phyloP scores from a whole-genome alignment of 2,113 vertebrate genomes.

The Butorides virescens region DNA sequence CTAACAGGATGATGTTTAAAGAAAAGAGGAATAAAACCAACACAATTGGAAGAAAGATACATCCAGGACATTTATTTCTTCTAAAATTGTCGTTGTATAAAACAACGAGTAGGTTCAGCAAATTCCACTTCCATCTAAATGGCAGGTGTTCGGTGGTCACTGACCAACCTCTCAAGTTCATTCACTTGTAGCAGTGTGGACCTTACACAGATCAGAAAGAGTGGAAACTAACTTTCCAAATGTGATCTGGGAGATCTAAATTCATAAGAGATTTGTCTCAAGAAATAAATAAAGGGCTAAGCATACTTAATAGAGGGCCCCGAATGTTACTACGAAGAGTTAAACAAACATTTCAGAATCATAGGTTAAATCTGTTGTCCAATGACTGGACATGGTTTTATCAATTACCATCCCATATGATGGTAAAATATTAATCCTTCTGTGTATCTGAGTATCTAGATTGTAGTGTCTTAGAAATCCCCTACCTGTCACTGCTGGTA shows the following conservation, averaged over 20 bases:
- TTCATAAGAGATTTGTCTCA: background rate
- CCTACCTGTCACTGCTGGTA: background rate
- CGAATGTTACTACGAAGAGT: background rate
- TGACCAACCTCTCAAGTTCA: background rate
- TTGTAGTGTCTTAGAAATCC: background rate
- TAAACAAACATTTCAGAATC: background rate
- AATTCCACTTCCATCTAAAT: background rate
- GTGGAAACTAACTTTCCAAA: background rate
- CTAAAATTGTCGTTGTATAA: background rate
- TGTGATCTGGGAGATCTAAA: background rate
- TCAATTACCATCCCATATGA: background rate
- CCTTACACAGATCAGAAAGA: background rate
- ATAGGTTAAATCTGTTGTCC: background rate
- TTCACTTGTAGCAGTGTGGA: background rate
- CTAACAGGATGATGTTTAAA: background rate
- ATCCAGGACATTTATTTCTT: background rate
- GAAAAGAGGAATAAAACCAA: background rate
- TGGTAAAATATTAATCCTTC: background rate
- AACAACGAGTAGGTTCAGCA: background rate
- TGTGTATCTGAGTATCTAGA: background rate
- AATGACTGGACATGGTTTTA: background rate
- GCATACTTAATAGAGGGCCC: accelerated
- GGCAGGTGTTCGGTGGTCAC: background rate
- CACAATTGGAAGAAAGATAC: background rate
- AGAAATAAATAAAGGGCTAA: background rate